Base-by-base conservation (phyloP, 2,113 vertebrate species). In the Leptobrachium ailaonicum region DNA sequence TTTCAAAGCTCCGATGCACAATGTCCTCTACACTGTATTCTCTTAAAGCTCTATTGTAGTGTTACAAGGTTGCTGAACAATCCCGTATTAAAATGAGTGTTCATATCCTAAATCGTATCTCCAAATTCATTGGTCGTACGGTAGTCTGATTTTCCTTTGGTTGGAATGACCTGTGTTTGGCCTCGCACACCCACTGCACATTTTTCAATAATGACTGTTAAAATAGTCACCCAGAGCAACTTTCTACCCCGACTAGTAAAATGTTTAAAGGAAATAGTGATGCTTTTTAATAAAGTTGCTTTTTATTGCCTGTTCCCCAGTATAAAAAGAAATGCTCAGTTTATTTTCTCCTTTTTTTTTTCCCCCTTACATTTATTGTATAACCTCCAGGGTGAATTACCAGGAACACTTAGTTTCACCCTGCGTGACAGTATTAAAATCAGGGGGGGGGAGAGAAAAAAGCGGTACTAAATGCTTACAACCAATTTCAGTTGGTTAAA, bases 321-420 rank as follows among this genome's bases (percentile, higher is more conserved):
- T 63, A 75, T 68, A 75, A 81, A 81, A 81, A 81, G 79, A 64
- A 81, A 81, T 81, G 79, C 79, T 69, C 79, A 74, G 72, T 81
- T 74, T 81, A 74, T 75, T 81, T 81, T 80, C 71, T 50, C 53
- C 77, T 79, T 50, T 4, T 50, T 80, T 80, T 73, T 80, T 75
- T 70, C 54, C 75, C 20, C 20, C 20, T 32, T 50, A 69, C 79
- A 75, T 81, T 75, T 81, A 81, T 69, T 81, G 72, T 69, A 81
- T 69, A 81, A 81, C 79, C 79, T 81, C 71, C 72, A 75, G 79
- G 79, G 79, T 68, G 79, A 81, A 81, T 81, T 81, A 81, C 79
- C 58, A 68, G 72, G 72, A 81, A 81, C 56, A 75, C 71, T 81
- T 69, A 72, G 64, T 75, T 81, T 69, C 71, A 81, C 79, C 79